Evolutionary conservation across 2,888 invertebrate species (phyloP), one percentile per base, ranked within the genome.

Genomic region (Tipula vernalis): DNA sequence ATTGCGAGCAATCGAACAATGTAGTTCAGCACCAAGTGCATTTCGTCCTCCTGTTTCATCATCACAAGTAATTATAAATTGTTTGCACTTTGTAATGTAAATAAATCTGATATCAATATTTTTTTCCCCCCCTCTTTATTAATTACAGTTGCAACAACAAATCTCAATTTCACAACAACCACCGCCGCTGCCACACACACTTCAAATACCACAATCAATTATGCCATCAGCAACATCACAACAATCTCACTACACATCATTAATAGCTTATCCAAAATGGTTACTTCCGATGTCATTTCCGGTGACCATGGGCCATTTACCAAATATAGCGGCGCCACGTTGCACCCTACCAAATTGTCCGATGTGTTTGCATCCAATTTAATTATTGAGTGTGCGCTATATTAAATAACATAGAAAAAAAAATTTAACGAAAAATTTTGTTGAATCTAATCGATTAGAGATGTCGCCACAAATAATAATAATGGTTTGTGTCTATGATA

Each of bases 1-100:
- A 86, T 93, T 98, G 13, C 96, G 91, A 5, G 91, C 91, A 83
- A 91, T 91, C 13, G 91, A 91, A 88, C 91, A 91, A 87, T 90
- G 91, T 36, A 90, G 90, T 15, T 86, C 86, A 18, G 87, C 87
- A 15, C 88, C 88, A 39, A 88, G 88, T 88, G 88, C 88, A 86
- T 88, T 88, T 87, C 88, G 88, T 86, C 89, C 88, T 87, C 88
- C 88, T 87, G 13, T 86, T 28, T 39, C 84, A 84, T 87, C 88
- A 86, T 86, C 87, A 87, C 88, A 88, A 88, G 88, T 88, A 88
- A 28, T 28, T 28, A 28, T 28, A 28, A 28, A 28, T 28, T 28
- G 28, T 28, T 87, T 87, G 3, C 0, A 44, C 10, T 44, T 87
- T 87, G 87, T 44, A 44, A 10, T 44, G 3, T 44, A 10, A 44